Percentiles rank a stretch among this genome's conserved stretches.
phyloP scores from a whole-genome alignment of 2,113 vertebrate species.

The Balaenoptera acutorostrata region DNA sequence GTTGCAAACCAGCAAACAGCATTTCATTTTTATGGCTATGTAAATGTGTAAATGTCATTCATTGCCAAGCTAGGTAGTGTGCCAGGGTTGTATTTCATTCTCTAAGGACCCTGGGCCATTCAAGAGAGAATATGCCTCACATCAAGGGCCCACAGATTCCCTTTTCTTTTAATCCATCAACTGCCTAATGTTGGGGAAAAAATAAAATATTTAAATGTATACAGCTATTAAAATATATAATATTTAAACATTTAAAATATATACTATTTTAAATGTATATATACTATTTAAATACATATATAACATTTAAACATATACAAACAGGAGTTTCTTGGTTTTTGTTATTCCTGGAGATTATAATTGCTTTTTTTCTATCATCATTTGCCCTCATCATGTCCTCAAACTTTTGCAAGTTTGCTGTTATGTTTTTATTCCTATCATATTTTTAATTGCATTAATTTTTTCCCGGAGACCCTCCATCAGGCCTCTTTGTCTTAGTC shows the following conservation, averaged over 20 bases:
- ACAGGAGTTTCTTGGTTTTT: background rate
- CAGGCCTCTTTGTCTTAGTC: background rate
- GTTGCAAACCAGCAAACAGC: background rate
- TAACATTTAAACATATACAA: background rate
- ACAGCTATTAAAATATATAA: background rate
- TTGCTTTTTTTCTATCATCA: background rate
- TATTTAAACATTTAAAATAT: background rate
- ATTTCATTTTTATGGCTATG: background rate
- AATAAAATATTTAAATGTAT: background rate
- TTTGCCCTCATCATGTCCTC: background rate
- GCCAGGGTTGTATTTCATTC: background rate
- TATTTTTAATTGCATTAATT: background rate
- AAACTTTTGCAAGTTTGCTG: background rate
- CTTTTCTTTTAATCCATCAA: background rate
- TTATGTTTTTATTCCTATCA: background rate
- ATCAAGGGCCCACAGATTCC: background rate
- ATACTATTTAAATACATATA: background rate
- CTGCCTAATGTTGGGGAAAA: background rate
- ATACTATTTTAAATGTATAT: background rate
- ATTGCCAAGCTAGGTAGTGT: background rate
- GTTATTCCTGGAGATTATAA: background rate
- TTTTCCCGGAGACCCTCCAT: background rate
- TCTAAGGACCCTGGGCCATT: background rate
- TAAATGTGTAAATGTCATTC: background rate
- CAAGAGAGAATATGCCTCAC: background rate